phyloP scores from a whole-genome alignment of 2,113 vertebrate species.

The Progne subis region DNA sequence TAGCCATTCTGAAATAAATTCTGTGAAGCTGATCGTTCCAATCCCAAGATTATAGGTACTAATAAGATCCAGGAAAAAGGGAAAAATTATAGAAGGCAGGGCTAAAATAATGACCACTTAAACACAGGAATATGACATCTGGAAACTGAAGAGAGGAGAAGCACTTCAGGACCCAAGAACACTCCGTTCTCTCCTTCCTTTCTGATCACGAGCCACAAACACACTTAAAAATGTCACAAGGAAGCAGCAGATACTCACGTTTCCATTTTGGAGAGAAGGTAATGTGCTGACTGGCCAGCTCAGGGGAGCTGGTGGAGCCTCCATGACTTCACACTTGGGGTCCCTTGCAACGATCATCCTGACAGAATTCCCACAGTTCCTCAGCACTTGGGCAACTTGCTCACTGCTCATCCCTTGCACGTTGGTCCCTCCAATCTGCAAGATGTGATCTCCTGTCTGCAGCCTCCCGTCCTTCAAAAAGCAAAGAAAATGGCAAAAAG shows the following conservation, averaged over 20 bases:
- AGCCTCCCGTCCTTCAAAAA: conserved; percentile 88
- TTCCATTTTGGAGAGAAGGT: conserved; percentile 32
- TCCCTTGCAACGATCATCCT: conserved; percentile 89
- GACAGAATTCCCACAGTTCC: conserved; percentile 88
- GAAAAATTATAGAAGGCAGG: neutral
- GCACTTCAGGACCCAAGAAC: neutral
- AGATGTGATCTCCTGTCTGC: conserved; percentile 90
- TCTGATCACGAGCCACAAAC: neutral
- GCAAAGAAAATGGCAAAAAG: neutral
- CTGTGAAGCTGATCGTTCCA: neutral
- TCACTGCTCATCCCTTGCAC: conserved; percentile 90
- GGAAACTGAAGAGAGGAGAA: neutral
- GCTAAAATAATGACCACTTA: conserved; percentile 7
- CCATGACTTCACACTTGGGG: conserved; percentile 59
- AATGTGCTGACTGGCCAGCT: conserved; percentile 77
- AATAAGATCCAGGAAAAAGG: neutral
- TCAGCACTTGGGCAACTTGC: conserved; percentile 91
- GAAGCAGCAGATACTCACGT: conserved; percentile 67
- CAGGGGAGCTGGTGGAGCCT: conserved; percentile 74
- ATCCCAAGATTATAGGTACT: neutral
- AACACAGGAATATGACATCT: neutral
- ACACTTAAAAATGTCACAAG: neutral
- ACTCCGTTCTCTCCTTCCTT: neutral
- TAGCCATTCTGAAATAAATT: conserved; percentile 36
- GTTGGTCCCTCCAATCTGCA: conserved; percentile 88